Conservation (phyloP, 2,113 vertebrate species). For the Psittacula cyanocephala region DNA sequence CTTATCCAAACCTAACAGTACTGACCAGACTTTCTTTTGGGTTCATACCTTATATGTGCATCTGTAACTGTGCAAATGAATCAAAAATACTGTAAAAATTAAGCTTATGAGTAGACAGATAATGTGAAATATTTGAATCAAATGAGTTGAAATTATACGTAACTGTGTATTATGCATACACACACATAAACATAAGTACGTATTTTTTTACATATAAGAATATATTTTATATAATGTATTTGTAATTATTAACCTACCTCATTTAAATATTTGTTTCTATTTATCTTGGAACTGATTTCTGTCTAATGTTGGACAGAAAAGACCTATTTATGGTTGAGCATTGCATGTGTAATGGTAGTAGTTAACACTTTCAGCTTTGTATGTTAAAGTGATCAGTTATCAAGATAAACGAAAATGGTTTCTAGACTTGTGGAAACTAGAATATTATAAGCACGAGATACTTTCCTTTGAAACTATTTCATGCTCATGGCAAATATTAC, state of each 20-base stretch:
- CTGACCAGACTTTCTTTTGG: neutral
- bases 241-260: neutral
- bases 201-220: neutral
- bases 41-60: neutral
- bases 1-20: neutral
- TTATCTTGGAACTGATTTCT: neutral
- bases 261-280: neutral
- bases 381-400: neutral
- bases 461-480: neutral
- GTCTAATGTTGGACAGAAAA: neutral
- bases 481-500: neutral
- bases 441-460: neutral
- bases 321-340: neutral
- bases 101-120: neutral
- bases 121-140: neutral
- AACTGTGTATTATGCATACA: neutral
- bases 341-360: neutral
- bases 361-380: neutral
- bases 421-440: neutral
- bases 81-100: neutral
- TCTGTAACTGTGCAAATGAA: neutral
- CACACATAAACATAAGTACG: neutral
- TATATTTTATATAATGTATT: neutral
- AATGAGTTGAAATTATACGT: neutral
- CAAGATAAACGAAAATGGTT: neutral